Percentiles rank a stretch among this genome's conserved stretches.
phyloP scores from a whole-genome alignment of 1,140 invertebrate species.

The Papilio aristodemus region DNA sequence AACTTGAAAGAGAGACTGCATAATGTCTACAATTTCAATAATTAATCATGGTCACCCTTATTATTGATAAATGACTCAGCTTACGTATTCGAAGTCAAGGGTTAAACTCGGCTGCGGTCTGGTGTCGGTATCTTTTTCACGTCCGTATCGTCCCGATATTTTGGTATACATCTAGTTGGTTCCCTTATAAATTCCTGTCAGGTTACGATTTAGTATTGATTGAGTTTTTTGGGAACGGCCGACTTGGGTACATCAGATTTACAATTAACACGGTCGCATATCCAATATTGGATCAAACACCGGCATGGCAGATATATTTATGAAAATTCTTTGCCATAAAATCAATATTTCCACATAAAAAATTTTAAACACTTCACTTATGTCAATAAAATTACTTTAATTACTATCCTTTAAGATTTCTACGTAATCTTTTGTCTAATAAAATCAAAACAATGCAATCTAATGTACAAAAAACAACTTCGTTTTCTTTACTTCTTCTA shows the following conservation, averaged over 20 bases:
- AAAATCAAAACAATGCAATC: too few species aligned
- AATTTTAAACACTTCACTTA: too few species aligned
- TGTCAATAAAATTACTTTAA: too few species aligned
- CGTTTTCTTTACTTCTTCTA: too few species aligned
- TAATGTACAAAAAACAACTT: too few species aligned
- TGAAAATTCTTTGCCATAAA: background rate
- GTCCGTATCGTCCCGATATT: slow-evolving; percentile 49
- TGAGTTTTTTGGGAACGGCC: slow-evolving; percentile 59
- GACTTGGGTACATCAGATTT: slow-evolving; percentile 52
- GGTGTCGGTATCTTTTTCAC: slow-evolving; percentile 65
- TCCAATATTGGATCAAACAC: too few species aligned
- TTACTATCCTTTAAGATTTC: too few species aligned
- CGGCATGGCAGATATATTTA: background rate
- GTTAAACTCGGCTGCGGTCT: slow-evolving; percentile 69
- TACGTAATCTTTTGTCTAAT: too few species aligned
- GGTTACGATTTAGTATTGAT: slow-evolving; percentile 71
- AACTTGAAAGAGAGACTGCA: background rate
- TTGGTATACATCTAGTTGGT: slow-evolving; percentile 44
- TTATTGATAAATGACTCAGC: slow-evolving; percentile 71
- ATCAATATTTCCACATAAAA: too few species aligned
- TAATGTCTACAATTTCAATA: slow-evolving; percentile 35
- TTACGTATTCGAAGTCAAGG: slow-evolving; percentile 68
- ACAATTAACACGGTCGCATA: slow-evolving; percentile 53
- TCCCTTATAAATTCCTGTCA: slow-evolving; percentile 35
- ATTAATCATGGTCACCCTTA: slow-evolving; percentile 52